Base-by-base conservation (phyloP, 1,140 invertebrate genomes). In the Aphaenogaster ashmeadi region DNA sequence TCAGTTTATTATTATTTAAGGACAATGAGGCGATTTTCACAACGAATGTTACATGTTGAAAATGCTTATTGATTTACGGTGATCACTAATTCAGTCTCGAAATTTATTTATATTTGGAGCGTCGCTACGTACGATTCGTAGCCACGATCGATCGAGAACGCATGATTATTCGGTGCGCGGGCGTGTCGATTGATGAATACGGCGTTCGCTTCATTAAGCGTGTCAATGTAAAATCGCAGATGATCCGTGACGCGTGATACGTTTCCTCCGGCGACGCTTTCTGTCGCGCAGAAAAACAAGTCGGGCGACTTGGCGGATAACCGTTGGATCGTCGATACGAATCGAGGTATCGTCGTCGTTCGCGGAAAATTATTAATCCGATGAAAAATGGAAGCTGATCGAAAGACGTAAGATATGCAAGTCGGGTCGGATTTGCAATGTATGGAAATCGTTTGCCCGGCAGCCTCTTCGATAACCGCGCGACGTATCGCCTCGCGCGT, bases 341-440 rank as follows among this genome's bases (percentile, higher is more conserved):
- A 87, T 87, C 56, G 71, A 58, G 38, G 36, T 74, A 8, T 4
- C 38, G 18, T 88, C 83, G 62, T 89, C 41, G 69, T 81, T 62
- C 62, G 72, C 3, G 27, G 44, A 85, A 88, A 85, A 84, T 84
- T 36, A 60, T 84, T 75, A 75, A 74, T 27, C 8, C 8, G 54
- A 75, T 60, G 80, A 75, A 60, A 74, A 83, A 83, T 83, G 15
- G 18, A 47, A 38, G 21, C 7, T 11, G 27, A 21, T 60, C 27
- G 66, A 83, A 72, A 69, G 52, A 72, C 67, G n/a, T n/a, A 21
- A 72, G 41, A 11, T n/a, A 2, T 21, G 21, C 36, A 27, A 56
- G 41, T 47, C 6, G n/a, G 11, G 21, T 67, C 7, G 33, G 52
- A 71, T 66, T 27, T 21, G 36, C 62, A 27, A 52, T 67, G 15